Evolutionary conservation across 2,888 invertebrate genomes (phyloP).

Genomic region (Lasioglossum vierecki): DNA sequence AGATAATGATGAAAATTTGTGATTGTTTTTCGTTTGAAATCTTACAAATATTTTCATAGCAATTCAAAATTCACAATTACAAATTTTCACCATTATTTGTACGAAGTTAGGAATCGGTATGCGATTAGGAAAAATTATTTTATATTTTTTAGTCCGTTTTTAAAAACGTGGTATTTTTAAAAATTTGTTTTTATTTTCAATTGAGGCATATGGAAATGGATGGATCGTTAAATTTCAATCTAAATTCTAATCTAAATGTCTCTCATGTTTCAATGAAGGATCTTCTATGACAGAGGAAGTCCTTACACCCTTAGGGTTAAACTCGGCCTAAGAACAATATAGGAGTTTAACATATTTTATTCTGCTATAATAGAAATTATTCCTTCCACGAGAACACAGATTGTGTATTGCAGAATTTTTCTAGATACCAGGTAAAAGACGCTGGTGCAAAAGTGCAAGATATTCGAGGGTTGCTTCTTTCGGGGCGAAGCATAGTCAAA

Average conservation of each 20-base stretch:
- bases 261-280: not conserved
- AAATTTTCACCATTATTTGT: too few species aligned
- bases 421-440: not conserved
- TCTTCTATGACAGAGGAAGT: not conserved
- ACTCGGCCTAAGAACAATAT: too few species aligned
- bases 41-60: too few species aligned
- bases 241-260: too few species aligned
- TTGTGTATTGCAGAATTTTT: not conserved
- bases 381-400: not conserved
- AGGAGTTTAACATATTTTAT: not conserved
- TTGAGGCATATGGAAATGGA: not conserved
- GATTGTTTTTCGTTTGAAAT: too few species aligned
- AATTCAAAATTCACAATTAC: too few species aligned
- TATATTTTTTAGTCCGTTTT: too few species aligned
- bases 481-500: conserved; percentile 44
- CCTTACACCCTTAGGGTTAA: not conserved
- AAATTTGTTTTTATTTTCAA: too few species aligned
- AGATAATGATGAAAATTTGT: too few species aligned
- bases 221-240: not conserved
- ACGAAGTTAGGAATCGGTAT: too few species aligned
- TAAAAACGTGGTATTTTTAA: too few species aligned
- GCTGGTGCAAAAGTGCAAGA: not conserved
- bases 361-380: not conserved
- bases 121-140: too few species aligned
- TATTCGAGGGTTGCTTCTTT: not conserved